phyloP scores from a whole-genome alignment of 2,888 invertebrate species.

The Ametastegia equiseti region DNA sequence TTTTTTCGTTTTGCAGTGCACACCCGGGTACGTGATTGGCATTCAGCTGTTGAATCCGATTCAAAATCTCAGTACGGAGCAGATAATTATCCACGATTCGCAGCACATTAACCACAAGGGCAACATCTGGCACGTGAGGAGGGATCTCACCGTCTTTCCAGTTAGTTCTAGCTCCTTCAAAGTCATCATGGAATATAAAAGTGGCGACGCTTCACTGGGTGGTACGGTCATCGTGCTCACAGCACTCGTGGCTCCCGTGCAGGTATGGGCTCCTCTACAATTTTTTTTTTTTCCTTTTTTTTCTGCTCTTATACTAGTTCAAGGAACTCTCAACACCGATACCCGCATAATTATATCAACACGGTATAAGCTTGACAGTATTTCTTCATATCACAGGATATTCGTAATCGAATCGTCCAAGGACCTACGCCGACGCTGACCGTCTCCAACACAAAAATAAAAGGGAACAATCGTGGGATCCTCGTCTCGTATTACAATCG shows the following conservation, averaged over 20 bases:
- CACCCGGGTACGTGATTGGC: slow-evolving; percentile 91
- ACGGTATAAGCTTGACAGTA: not conserved
- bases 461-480: slow-evolving; percentile 89
- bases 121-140: slow-evolving; percentile 86
- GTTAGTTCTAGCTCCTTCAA: slow-evolving; percentile 91
- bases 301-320: too few relatives aligned
- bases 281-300: too few relatives aligned
- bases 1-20: slow-evolving; percentile 76
- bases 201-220: slow-evolving; percentile 88
- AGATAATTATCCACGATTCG: slow-evolving; percentile 88
- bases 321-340: too few relatives aligned
- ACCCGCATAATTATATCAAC: not conserved
- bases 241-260: slow-evolving; percentile 84
- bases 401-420: slow-evolving; percentile 85
- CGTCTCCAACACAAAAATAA: slow-evolving; percentile 85
- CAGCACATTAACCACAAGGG: slow-evolving; percentile 82
- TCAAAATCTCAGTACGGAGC: slow-evolving; percentile 91
- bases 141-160: slow-evolving; percentile 94
- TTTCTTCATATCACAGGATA: slow-evolving; percentile 76
- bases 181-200: slow-evolving; percentile 87
- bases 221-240: slow-evolving; percentile 89
- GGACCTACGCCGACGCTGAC: slow-evolving; percentile 89
- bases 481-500: slow-evolving; percentile 92
- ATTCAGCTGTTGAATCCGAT: slow-evolving; percentile 94
- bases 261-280: too few relatives aligned